Percentiles rank a stretch among this genome's conserved stretches.
These are phyloP conservation scores for Acholoe squamosa DNA, from an alignment of 2,888 invertebrate genomes.

Conservation along the genomic window DNA sequence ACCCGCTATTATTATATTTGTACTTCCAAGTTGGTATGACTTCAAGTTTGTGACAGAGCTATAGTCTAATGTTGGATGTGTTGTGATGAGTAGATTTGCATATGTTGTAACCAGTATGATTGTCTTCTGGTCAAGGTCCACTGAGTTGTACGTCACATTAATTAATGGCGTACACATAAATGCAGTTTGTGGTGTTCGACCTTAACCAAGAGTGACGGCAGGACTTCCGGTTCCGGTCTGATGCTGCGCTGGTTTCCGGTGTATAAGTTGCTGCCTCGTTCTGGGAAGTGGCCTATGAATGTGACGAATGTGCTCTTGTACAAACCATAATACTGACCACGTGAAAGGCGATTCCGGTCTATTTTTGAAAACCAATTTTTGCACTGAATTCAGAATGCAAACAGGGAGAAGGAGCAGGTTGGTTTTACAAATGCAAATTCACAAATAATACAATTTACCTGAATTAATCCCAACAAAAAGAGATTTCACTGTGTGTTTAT, in stretches of 20 bases:
- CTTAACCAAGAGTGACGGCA: background rate
- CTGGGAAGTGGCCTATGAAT: background rate
- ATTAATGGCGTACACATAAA: background rate
- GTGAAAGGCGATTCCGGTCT: background rate
- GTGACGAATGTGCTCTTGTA: background rate
- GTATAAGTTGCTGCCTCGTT: background rate
- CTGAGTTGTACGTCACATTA: constrained; percentile 23
- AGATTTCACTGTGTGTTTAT: background rate
- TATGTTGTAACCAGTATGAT: background rate
- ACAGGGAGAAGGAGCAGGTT: background rate
- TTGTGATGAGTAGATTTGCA: background rate
- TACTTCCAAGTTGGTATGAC: background rate
- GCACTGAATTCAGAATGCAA: background rate
- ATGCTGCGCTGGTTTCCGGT: constrained; percentile 4
- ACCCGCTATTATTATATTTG: background rate
- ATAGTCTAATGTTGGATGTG: background rate
- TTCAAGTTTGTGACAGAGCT: constrained; percentile 1
- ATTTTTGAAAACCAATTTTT: background rate
- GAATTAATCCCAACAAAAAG: background rate
- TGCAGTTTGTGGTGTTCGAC: constrained; percentile 24
- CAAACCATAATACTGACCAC: constrained; percentile 21
- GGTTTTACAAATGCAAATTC: background rate
- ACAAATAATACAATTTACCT: background rate
- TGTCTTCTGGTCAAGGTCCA: background rate
- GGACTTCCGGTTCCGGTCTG: constrained; percentile 22